phyloP scores from a whole-genome alignment of 2,888 invertebrate species.

The Apantesis nais region DNA sequence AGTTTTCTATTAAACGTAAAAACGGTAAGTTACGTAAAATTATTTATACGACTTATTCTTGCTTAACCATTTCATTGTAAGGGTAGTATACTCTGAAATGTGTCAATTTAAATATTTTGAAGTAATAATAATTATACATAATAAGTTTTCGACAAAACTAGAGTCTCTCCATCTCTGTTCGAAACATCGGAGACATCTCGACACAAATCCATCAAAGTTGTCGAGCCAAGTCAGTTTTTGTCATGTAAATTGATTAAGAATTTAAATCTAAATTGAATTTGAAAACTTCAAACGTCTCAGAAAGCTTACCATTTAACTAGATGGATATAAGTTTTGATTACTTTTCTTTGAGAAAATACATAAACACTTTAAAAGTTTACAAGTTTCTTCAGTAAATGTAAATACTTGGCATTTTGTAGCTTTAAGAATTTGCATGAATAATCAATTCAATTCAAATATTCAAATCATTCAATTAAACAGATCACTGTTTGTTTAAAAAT shows the following conservation, averaged over 20 bases:
- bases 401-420: slow-evolving; percentile 38
- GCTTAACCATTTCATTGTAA: neutral
- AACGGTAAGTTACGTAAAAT: neutral
- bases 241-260: slow-evolving; percentile 32
- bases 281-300: slow-evolving; percentile 44
- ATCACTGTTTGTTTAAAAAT: neutral
- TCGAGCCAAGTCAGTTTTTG: slow-evolving; percentile 11
- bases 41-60: neutral
- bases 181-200: neutral
- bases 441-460: slow-evolving; percentile 7
- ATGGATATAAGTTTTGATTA: slow-evolving; percentile 52
- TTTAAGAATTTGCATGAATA: slow-evolving; percentile 10
- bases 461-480: no score
- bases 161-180: neutral
- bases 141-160: neutral
- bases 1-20: neutral
- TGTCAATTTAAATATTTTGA: no score
- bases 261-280: slow-evolving; percentile 52
- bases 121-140: neutral
- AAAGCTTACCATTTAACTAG: slow-evolving; percentile 18
- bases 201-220: neutral
- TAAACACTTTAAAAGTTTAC: slow-evolving; percentile 33
- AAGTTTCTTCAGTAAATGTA: slow-evolving; percentile 38
- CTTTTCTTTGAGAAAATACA: slow-evolving; percentile 53
- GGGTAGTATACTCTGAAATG: no score